Evolutionary conservation across 2,888 invertebrate species (phyloP), one percentile per base, ranked within the genome.

Genomic region (Helleia helle): DNA sequence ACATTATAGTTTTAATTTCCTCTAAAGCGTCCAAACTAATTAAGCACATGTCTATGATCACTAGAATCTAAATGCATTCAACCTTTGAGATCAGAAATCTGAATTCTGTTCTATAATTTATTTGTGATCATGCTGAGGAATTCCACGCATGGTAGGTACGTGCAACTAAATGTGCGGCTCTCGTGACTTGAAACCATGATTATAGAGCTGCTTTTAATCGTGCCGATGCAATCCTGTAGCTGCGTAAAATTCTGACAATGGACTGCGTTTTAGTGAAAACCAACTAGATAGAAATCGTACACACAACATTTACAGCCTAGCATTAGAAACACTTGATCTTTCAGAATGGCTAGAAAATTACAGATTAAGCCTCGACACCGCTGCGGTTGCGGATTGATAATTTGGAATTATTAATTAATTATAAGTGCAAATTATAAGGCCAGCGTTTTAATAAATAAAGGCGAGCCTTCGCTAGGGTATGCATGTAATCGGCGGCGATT

Each of bases 101-200:
- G 8, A 28, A 4, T 4, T 28, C 13, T 28, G 13, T 13, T 28
- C 28, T 7, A 7, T 24, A 11, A 25, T 4, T 11, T 12, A 24
- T 12, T 12, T 18, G 13, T 17, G 9, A 15, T 37, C 4, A 18
- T 17, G 11, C 34, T 34, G 7, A 34, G 60, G 62, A 66, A 66
- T 72, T 62, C 63, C 65, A 63, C 71, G 71, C 60, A 66, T 60
- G 62, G 61, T 61, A 75, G 75, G 72, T 69, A 73, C 66, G 65
- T 63, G 71, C 55, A 46, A 49, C 45, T 48, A 61, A 65, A 69
- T 69, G 66, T 70, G 68, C 61, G 56, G 58, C 61, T 71, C 68
- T 66, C 62, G 65, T 63, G 66, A 58, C 65, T 74, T 65, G 73
- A 67, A 66, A 65, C 68, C 65, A 56, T 70, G 70, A 75, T 75